Percentiles rank a stretch among this genome's conserved stretches.
These are phyloP conservation scores for Coreius guichenoti DNA, from an alignment of 2,797 vertebrate species.

Conservation along the genomic window DNA sequence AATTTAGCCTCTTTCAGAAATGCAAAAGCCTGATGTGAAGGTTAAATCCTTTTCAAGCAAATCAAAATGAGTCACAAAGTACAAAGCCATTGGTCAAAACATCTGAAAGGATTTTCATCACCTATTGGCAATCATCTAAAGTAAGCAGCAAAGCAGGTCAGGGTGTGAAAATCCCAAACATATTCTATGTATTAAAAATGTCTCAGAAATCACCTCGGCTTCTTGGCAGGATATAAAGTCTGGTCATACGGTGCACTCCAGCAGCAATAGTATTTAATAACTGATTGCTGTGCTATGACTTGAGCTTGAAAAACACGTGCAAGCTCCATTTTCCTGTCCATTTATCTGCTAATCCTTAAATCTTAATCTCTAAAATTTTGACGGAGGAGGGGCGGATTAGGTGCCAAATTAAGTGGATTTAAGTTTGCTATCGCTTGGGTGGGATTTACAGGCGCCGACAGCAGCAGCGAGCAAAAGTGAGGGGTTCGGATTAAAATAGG, in stretches of 20 bases:
- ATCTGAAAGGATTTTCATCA: slow-evolving; percentile 21
- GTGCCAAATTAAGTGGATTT: slow-evolving; percentile 60
- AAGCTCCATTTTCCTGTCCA: slow-evolving; percentile 57
- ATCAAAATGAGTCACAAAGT: slow-evolving; percentile 10
- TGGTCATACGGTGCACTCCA: slow-evolving; percentile 13
- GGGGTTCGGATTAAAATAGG: slow-evolving; percentile 52
- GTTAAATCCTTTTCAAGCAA: slow-evolving; percentile 12
- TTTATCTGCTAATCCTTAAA: slow-evolving; percentile 64
- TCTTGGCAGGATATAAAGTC: slow-evolving; percentile 16
- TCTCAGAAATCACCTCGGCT: slow-evolving; percentile 21
- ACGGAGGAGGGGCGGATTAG: slow-evolving; percentile 57
- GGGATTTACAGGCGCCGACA: slow-evolving; percentile 55
- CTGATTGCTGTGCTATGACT: slow-evolving; percentile 39
- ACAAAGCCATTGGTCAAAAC: slow-evolving; percentile 11
- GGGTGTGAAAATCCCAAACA: slow-evolving; percentile 21
- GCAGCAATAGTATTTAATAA: slow-evolving; percentile 40
- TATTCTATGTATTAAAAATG: no score
- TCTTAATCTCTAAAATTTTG: slow-evolving; percentile 57
- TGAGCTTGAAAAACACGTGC: slow-evolving; percentile 51
- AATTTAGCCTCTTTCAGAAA: neutral
- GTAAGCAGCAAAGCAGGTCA: slow-evolving; percentile 35
- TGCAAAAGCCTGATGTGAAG: neutral
- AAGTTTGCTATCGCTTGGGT: slow-evolving; percentile 54
- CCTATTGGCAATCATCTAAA: slow-evolving; percentile 10
- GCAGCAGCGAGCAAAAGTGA: slow-evolving; percentile 37